Evolutionary conservation across 2,113 vertebrate genomes (phyloP).

Genomic region (Cochlearius cochlearius): DNA sequence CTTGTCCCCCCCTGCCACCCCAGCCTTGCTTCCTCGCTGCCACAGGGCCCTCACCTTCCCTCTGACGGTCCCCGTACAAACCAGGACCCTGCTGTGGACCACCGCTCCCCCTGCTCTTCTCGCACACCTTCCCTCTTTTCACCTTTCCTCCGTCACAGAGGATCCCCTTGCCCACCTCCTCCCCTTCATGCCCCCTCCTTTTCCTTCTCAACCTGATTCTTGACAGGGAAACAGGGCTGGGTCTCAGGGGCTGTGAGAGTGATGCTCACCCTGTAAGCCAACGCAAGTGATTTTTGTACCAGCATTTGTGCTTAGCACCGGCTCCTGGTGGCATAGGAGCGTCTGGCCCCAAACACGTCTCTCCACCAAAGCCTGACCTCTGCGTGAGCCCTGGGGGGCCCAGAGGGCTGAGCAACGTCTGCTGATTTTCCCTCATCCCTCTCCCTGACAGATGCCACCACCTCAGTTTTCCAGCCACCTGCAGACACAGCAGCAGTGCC

Average conservation of each 20-base stretch:
- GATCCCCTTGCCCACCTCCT: neutral
- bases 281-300: neutral
- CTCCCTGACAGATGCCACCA: too few species aligned
- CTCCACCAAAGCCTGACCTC: neutral
- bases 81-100: neutral
- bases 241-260: accelerated
- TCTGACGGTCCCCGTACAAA: neutral
- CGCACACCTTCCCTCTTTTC: neutral
- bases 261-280: neutral
- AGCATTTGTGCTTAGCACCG: neutral
- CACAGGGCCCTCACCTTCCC: neutral
- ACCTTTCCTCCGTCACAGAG: neutral
- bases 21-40: neutral
- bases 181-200: neutral
- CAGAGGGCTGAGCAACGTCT: neutral
- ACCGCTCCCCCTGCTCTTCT: neutral
- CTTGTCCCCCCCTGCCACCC: neutral
- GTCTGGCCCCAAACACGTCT: accelerated
- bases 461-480: neutral
- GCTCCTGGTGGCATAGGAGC: neutral
- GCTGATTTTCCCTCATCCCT: neutral
- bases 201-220: neutral
- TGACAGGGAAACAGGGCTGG: neutral
- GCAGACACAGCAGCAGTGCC: neutral
- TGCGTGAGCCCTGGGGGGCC: neutral